phyloP scores from a whole-genome alignment of 2,888 invertebrate species.

The Dynastes grantii region DNA sequence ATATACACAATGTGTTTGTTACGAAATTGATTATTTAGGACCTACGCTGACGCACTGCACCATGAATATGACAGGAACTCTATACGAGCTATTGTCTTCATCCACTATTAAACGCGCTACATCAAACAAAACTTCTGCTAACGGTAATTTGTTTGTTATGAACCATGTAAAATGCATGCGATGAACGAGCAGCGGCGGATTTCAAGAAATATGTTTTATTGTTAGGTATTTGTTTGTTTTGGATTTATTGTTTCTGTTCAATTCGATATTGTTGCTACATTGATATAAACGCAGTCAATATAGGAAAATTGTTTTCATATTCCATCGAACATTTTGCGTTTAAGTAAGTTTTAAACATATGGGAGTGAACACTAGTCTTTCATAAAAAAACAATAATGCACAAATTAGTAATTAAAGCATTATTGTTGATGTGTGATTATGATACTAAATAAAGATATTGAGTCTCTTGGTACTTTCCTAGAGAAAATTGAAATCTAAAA shows the following conservation, averaged over 20 bases:
- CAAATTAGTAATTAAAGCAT: too few relatives aligned
- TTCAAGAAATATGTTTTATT: conserved; percentile 9
- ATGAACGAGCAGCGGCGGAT: background rate
- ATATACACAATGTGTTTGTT: background rate
- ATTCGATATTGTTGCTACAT: background rate
- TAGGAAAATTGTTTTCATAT: too few relatives aligned
- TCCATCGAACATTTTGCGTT: too few relatives aligned
- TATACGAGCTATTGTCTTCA: conserved; percentile 24
- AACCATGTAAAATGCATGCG: background rate
- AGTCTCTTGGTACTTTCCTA: too few relatives aligned
- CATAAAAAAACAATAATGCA: too few relatives aligned
- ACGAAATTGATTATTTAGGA: conserved; percentile 14
- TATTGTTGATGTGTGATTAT: too few relatives aligned
- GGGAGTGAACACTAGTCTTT: too few relatives aligned
- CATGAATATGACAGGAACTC: conserved; percentile 19
- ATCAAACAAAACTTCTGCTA: conserved; percentile 20
- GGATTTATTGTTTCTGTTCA: conserved; percentile 6
- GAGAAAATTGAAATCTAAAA: too few relatives aligned
- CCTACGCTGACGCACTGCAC: conserved; percentile 21
- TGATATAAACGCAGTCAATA: too few relatives aligned
- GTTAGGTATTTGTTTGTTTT: background rate
- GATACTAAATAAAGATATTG: too few relatives aligned
- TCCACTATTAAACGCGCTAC: background rate
- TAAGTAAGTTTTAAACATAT: too few relatives aligned
- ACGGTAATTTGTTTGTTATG: background rate